Conservation (phyloP, 2,113 vertebrate species). For the Lanius ludovicianus region DNA sequence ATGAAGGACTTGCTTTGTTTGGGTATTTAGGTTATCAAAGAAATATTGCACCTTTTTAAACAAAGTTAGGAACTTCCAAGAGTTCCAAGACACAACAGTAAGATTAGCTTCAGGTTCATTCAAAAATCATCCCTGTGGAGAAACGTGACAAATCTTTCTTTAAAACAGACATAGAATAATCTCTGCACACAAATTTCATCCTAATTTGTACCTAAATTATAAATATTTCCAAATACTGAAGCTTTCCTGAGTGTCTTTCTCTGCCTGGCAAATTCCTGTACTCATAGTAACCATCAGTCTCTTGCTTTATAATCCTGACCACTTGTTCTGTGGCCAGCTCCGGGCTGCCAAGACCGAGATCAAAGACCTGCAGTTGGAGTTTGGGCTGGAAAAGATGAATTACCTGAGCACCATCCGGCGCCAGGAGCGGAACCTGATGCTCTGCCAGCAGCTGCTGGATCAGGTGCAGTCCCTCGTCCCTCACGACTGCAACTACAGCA, state of each 20-base stretch:
- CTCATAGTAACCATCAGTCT: fast-evolving
- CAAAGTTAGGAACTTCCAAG: background rate
- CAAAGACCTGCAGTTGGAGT: slow-evolving; percentile 85
- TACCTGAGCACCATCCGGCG: slow-evolving; percentile 82
- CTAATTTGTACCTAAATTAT: background rate
- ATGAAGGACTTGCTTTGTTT: background rate
- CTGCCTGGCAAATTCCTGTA: background rate
- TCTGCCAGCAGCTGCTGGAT: slow-evolving; percentile 83
- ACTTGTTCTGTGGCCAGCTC: slow-evolving; percentile 67
- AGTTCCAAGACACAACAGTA: background rate
- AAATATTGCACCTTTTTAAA: background rate
- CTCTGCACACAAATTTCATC: background rate
- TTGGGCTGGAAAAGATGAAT: slow-evolving; percentile 84
- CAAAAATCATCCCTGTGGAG: background rate
- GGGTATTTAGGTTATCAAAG: background rate
- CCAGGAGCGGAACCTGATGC: slow-evolving; percentile 80
- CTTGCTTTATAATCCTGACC: background rate
- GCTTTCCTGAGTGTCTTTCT: background rate
- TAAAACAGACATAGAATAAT: background rate
- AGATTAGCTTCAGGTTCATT: background rate
- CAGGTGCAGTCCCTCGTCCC: slow-evolving; percentile 80
- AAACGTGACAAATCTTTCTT: background rate
- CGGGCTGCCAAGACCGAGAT: slow-evolving; percentile 85
- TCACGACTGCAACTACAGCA: slow-evolving; percentile 88
- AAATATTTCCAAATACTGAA: background rate